These are phyloP conservation scores for Acromyrmex charruanus DNA, from an alignment of 1,140 invertebrate species.

Conservation along the genomic window DNA sequence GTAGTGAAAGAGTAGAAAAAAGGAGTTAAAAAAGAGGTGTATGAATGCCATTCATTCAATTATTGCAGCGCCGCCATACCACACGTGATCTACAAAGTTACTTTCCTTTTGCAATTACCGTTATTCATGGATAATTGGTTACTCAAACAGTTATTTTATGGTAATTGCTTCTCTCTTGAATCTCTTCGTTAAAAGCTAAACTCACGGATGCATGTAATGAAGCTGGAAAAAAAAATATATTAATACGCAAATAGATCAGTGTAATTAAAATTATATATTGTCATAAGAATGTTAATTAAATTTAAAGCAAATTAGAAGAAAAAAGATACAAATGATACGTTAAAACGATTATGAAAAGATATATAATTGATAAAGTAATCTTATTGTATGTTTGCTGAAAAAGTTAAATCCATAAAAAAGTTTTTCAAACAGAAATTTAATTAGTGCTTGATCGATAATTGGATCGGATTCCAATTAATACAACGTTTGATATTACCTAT, in stretches of 20 bases:
- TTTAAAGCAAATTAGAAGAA: not conserved
- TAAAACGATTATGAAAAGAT: not conserved
- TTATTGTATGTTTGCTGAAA: not conserved
- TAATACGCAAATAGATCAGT: not conserved
- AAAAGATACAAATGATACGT: not conserved
- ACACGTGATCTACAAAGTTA: not conserved
- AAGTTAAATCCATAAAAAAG: not conserved
- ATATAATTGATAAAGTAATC: not conserved
- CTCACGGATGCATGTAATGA: not conserved
- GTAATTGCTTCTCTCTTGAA: not conserved
- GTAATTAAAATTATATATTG: not conserved
- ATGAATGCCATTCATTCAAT: conserved; percentile 79
- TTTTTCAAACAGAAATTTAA: not conserved
- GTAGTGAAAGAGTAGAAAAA: conserved; percentile 49
- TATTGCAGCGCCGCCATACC: conserved; percentile 50
- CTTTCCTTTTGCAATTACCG: not conserved
- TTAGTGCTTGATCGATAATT: not conserved
- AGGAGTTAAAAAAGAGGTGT: conserved; percentile 70
- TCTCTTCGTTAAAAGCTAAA: not conserved
- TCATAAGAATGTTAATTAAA: not conserved
- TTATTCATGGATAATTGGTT: not conserved
- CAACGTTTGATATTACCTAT: not conserved
- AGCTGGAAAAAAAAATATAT: not conserved
- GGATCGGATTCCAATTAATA: not conserved
- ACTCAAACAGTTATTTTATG: not conserved